Evolutionary conservation across 2,888 invertebrate species (phyloP), one percentile per base, ranked within the genome.

Genomic region (Phoenoteleia sp.): DNA sequence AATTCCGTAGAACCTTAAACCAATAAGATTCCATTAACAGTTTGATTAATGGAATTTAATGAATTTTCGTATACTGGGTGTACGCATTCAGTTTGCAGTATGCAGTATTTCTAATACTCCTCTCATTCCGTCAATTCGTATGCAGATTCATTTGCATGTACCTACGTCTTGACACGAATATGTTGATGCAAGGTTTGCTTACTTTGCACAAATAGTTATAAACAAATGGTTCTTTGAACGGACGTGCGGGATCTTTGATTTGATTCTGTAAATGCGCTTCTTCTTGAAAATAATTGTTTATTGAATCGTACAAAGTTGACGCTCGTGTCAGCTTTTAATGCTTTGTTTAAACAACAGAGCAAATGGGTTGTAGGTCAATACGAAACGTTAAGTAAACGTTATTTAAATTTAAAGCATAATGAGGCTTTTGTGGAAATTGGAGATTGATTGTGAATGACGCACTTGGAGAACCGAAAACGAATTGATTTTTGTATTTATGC

Each of bases 91-190:
- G 29, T 58, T 71, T 45, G 45, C 45, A 58, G 45, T 21, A 27
- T 33, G 45, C 69, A 58, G 49, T n/a, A n/a, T n/a, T n/a, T 71
- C 56, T 71, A 71, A 71, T 58, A n/a, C n/a, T n/a, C n/a, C n/a
- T 76, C 66, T 52, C 75, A 52, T 66, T 76, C 75, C 29, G 52
- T 69, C 79, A 45, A 60, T 71, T 52, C 45, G 62, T 72, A 72
- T 72, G 72, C 66, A 66, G 54, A 45, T 62, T 66, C 66, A 72
- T 80, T 74, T 74, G 67, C 81, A 67, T 67, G 49, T 74, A 42
- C 27, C 67, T 56, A 66, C 45, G 60, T 81, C 66, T 74, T 72
- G 72, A 80, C 80, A 80, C 47, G 72, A 21, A 74, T 80, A 72
- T 17, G 72, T 25, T 47, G 66, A 54, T 29, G 54, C 21, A 27